Evolutionary conservation across 1,140 invertebrate genomes (phyloP).

Genomic region (Uloborus diversus): DNA sequence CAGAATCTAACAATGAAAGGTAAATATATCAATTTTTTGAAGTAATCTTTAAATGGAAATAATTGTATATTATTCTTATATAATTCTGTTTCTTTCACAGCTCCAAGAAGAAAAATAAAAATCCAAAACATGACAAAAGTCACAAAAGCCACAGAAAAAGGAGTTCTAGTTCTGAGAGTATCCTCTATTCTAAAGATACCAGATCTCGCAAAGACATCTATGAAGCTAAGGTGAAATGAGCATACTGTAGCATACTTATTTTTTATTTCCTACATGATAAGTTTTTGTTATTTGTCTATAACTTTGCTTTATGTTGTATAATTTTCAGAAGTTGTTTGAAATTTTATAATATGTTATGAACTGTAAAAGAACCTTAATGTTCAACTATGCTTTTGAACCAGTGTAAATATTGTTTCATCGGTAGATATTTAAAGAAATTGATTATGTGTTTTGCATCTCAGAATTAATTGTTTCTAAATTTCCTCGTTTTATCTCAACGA

Average conservation of each 20-base stretch:
- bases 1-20: not conserved
- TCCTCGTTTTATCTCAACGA: constrained; percentile 45
- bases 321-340: not conserved
- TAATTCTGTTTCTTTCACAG: not conserved
- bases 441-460: too few species aligned
- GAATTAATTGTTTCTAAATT: constrained; percentile 29
- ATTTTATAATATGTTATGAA: not conserved
- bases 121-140: constrained; percentile 13
- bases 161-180: constrained; percentile 45
- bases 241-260: too few species aligned
- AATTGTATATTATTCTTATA: not conserved
- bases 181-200: constrained; percentile 32
- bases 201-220: constrained; percentile 46
- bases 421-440: too few species aligned
- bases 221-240: constrained; percentile 38
- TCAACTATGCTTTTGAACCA: too few species aligned
- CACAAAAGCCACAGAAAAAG: constrained; percentile 39
- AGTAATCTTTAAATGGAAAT: not conserved
- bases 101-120: not conserved
- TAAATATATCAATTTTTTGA: not conserved
- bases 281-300: constrained; percentile 14
- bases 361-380: too few species aligned
- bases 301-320: constrained; percentile 13
- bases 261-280: too few species aligned
- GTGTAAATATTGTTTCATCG: too few species aligned